Evolutionary conservation across 1,140 invertebrate species (phyloP), one percentile per base, ranked within the genome.

Genomic region (Brachionus rotundiformis): DNA sequence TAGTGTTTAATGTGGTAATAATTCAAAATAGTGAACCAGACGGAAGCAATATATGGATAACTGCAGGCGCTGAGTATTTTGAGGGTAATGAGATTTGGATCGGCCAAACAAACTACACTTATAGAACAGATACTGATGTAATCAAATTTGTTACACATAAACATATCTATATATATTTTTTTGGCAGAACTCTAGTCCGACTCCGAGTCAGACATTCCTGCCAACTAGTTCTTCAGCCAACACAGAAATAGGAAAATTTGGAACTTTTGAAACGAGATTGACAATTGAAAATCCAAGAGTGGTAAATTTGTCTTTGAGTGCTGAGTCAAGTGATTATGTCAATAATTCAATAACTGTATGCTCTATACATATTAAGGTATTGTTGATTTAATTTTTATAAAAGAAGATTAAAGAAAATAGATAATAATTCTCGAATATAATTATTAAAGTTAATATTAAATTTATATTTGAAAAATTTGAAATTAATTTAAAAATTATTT

Each of bases 51-150:
- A 87, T 88, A 75, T 88, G 86, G 84, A 86, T 89, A 1, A 89
- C 87, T 76, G 87, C 87, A 2, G 89, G 89, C 0, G 88, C 87
- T 3, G 88, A 89, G 82, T 89, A 88, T 84, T 85, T 87, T 83
- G 83, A 85, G 44, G 85, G 88, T 61, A 85, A 84, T 8, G 86
- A 87, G 47, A 86, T 89, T 5, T 89, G 88, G 88, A 86, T 90
- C 13, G 88, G 88, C 19, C 88, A 89, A 79, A 86, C 87, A 0
- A 84, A 84, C 2, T 84, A 85, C 33, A 82, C 75, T 3, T 82
- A 83, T 13, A 71, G 36, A 6, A 25, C 27, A 11, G 29, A 19
- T 5, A 49, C 39, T 75, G 36, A 13, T 25, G 19, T 23, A 75
- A 39, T 4, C 10, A 29, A 0, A 79, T 81, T 29, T 47, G 23